Conservation (phyloP, 2,888 invertebrate species). For the Agriopis leucophaearia region DNA sequence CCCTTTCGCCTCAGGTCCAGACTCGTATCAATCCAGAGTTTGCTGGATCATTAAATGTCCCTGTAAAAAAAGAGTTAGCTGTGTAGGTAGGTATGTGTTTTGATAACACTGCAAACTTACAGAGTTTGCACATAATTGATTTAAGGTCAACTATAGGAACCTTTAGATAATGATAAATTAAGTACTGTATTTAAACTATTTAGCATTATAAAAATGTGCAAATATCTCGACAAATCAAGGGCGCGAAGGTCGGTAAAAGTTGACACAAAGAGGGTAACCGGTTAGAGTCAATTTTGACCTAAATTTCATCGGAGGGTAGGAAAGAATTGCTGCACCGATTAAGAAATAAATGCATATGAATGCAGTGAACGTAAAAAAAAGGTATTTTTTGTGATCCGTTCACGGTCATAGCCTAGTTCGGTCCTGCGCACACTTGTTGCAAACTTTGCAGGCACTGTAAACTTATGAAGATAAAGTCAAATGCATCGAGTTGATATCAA, state of each 20-base stretch:
- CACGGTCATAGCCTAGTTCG: slow-evolving; percentile 26
- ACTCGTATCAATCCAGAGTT: no score
- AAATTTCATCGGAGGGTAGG: slow-evolving; percentile 46
- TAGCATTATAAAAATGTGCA: slow-evolving; percentile 1
- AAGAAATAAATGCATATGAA: slow-evolving; percentile 40
- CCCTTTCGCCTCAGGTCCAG: no score
- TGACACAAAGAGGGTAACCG: slow-evolving; percentile 48
- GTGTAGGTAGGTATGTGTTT: no score
- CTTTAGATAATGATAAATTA: no score
- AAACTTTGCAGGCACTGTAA: background rate
- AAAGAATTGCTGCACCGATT: slow-evolving; percentile 38
- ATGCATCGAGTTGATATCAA: background rate
- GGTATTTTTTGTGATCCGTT: slow-evolving; percentile 26
- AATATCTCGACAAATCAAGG: slow-evolving; percentile 50
- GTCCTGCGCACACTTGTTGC: slow-evolving; percentile 2
- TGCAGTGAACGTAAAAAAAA: slow-evolving; percentile 37
- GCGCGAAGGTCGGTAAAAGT: slow-evolving; percentile 67
- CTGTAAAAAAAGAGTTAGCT: no score
- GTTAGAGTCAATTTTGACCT: slow-evolving; percentile 55
- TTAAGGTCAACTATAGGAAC: no score
- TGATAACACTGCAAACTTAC: no score
- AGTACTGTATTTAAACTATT: no score
- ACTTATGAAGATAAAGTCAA: background rate
- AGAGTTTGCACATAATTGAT: no score
- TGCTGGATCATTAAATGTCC: no score